Percentiles rank a stretch among this genome's conserved stretches.
Evolutionary conservation across 2,797 vertebrate genomes (phyloP).

Genomic region (Hybognathus amarus): DNA sequence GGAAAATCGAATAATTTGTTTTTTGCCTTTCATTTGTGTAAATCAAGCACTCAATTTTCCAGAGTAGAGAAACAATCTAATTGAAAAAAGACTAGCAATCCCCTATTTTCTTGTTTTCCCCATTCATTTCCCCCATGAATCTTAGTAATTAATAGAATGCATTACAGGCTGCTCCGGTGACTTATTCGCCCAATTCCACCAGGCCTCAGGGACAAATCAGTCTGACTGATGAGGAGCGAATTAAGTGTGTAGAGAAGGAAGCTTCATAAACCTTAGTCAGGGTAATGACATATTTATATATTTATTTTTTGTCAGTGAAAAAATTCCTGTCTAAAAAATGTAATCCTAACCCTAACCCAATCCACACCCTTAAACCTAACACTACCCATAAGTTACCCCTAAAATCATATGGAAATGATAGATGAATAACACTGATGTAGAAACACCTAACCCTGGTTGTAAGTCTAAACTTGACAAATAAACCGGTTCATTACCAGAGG

Average conservation of each 20-base stretch:
- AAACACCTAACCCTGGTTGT: too few relatives aligned
- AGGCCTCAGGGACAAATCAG: constrained; percentile 39
- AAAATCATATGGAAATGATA: too few relatives aligned
- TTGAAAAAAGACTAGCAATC: constrained; percentile 16
- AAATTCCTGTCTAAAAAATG: too few relatives aligned
- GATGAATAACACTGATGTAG: too few relatives aligned
- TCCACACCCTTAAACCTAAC: too few relatives aligned
- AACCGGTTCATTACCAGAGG: too few relatives aligned
- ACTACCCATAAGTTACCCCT: too few relatives aligned
- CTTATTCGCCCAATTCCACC: constrained; percentile 31
- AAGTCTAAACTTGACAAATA: too few relatives aligned
- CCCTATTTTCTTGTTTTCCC: constrained; percentile 21
- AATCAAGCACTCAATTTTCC: constrained; percentile 33
- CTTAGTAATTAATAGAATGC: constrained; percentile 43
- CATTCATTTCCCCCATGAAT: constrained; percentile 27
- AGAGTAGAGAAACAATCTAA: constrained; percentile 14
- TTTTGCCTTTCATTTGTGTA: constrained; percentile 36
- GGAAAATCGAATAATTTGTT: constrained; percentile 35
- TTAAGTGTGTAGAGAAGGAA: constrained; percentile 13
- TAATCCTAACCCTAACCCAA: too few relatives aligned
- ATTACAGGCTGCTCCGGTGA: constrained; percentile 33
- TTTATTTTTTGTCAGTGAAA: neutral
- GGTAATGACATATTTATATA: neutral
- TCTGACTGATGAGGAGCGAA: constrained; percentile 20
- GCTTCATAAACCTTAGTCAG: neutral